A percentile compares a stretch with the other conserved stretches of the same genome.
These are phyloP conservation scores for Cyclopterus lumpus DNA, from an alignment of 2,797 vertebrate genomes.

Conservation along the genomic window DNA sequence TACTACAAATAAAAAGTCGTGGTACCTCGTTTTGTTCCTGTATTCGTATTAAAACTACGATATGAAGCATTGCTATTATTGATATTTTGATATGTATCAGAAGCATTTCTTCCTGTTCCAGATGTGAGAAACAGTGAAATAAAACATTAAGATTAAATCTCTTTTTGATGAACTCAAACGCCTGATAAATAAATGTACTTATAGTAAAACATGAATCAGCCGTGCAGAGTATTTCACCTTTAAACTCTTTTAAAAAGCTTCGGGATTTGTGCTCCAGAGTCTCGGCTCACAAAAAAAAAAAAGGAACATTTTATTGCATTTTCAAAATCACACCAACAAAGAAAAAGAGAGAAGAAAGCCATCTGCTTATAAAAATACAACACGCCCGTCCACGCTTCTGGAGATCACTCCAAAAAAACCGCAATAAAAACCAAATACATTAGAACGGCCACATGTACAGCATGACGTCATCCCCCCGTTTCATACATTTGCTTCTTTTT, in stretches of 20 bases:
- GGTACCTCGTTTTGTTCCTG: not conserved
- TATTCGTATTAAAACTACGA: no score
- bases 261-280: not conserved
- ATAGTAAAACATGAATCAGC: not conserved
- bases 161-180: not conserved
- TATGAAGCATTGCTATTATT: not conserved
- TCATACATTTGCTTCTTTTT: slow-evolving; percentile 39
- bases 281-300: slow-evolving; percentile 23
- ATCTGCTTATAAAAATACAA: slow-evolving; percentile 72
- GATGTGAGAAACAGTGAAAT: not conserved
- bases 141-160: not conserved
- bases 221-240: not conserved
- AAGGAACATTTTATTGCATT: slow-evolving; percentile 61
- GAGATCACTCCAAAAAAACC: slow-evolving; percentile 40
- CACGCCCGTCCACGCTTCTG: slow-evolving; percentile 34
- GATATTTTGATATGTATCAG: not conserved
- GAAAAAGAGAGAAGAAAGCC: slow-evolving; percentile 21
- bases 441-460: slow-evolving; percentile 49
- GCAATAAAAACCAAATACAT: slow-evolving; percentile 49
- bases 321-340: slow-evolving; percentile 55
- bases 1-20: not conserved
- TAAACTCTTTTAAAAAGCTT: not conserved
- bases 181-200: not conserved
- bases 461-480: slow-evolving; percentile 45
- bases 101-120: not conserved